These are phyloP conservation scores for Xenus cinereus DNA, from an alignment of 2,113 vertebrate species.

Conservation along the genomic window DNA sequence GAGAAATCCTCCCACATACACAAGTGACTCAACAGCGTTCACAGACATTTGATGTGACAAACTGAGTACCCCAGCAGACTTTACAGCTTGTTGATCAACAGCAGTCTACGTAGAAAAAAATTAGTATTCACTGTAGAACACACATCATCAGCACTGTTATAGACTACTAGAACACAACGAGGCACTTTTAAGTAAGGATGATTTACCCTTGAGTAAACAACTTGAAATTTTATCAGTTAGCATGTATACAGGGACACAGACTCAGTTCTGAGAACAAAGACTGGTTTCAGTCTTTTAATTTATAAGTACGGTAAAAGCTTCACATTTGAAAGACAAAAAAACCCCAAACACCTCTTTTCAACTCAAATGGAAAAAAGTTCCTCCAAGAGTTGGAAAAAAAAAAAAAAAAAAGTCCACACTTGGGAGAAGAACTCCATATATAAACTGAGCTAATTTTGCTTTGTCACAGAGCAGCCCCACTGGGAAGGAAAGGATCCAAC, in stretches of 20 bases:
- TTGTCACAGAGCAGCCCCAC: neutral
- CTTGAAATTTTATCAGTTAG: neutral
- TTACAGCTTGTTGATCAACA: neutral
- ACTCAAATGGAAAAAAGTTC: neutral
- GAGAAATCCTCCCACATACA: neutral
- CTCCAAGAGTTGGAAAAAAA: neutral
- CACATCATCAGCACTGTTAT: neutral
- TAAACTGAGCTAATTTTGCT: neutral
- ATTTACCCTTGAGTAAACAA: neutral
- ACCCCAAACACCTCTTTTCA: neutral
- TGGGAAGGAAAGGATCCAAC: neutral
- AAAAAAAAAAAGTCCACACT: neutral
- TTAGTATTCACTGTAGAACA: neutral
- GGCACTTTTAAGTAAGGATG: neutral
- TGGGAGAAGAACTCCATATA: neutral
- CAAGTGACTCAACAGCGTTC: accelerated
- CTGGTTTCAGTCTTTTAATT: neutral
- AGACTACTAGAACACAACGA: neutral
- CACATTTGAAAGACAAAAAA: neutral
- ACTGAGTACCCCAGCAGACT: neutral
- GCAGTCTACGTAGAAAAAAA: neutral
- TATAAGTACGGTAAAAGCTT: neutral
- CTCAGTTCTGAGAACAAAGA: neutral
- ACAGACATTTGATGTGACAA: neutral
- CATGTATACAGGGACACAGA: neutral